Evolutionary conservation across 2,113 vertebrate species (phyloP).

Genomic region (Formicarius rufipectus): DNA sequence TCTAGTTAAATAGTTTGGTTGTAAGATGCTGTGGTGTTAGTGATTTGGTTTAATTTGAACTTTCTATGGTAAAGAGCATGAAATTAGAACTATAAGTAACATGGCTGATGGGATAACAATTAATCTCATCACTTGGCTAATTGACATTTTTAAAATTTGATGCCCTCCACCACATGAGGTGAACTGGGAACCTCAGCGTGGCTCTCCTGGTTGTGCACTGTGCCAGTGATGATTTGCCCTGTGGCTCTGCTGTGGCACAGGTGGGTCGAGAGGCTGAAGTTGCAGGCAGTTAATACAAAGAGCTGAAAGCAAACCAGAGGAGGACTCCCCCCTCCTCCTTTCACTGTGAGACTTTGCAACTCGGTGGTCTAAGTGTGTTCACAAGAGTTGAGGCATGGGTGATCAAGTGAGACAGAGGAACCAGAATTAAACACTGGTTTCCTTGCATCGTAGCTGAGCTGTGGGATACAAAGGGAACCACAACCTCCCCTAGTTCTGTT

Average conservation of each 20-base stretch:
- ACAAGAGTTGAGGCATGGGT: not conserved
- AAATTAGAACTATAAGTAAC: not conserved
- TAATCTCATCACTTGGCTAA: not conserved
- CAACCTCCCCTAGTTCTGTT: not conserved
- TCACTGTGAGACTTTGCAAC: not conserved
- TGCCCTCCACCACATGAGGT: not conserved
- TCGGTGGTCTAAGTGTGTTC: not conserved
- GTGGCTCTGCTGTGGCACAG: not conserved
- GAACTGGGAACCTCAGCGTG: not conserved
- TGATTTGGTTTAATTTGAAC: not conserved
- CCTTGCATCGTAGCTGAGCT: not conserved
- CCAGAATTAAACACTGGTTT: constrained; percentile 6
- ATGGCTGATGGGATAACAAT: not conserved
- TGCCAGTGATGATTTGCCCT: not conserved
- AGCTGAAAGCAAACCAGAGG: not conserved
- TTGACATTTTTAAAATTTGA: not conserved
- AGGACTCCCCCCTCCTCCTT: not conserved
- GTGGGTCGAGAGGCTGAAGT: too few relatives aligned
- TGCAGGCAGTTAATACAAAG: not conserved
- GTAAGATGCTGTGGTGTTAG: not conserved
- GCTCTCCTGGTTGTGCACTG: not conserved
- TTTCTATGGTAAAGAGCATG: not conserved
- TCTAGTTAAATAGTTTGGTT: not conserved
- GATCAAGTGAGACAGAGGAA: not conserved
- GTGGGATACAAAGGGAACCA: not conserved